Evolutionary conservation across 2,797 vertebrate genomes (phyloP).

Genomic region (Ambastaia sidthimunki): DNA sequence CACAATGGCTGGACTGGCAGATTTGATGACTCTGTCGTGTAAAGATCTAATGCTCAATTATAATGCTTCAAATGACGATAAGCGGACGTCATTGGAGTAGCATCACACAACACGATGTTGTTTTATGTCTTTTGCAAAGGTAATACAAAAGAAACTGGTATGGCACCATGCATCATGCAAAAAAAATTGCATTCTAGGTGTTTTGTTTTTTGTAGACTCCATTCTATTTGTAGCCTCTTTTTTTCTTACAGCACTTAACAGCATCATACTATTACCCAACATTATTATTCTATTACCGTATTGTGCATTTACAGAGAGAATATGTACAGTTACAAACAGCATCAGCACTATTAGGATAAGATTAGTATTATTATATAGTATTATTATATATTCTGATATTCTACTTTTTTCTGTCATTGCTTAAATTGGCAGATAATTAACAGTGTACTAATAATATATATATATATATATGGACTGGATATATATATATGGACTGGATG

Average conservation of each 20-base stretch:
- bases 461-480: too few relatives aligned
- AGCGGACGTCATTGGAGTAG: background rate
- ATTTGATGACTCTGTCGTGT: too few relatives aligned
- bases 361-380: too few relatives aligned
- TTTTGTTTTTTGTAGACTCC: too few relatives aligned
- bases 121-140: background rate
- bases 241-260: background rate
- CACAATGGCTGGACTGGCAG: background rate
- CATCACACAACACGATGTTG: background rate
- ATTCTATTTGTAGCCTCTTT: background rate
- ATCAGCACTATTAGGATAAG: constrained; percentile 4
- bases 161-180: background rate
- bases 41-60: background rate
- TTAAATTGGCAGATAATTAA: background rate
- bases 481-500: background rate
- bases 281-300: background rate
- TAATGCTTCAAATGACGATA: background rate
- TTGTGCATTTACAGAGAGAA: background rate
- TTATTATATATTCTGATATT: too few relatives aligned
- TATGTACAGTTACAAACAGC: background rate
- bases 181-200: too few relatives aligned
- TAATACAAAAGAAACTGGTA: background rate
- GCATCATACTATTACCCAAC: background rate
- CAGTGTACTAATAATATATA: background rate
- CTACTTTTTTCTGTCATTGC: background rate